phyloP scores from a whole-genome alignment of 2,888 invertebrate genomes.

The Cheiracanthium punctorium region DNA sequence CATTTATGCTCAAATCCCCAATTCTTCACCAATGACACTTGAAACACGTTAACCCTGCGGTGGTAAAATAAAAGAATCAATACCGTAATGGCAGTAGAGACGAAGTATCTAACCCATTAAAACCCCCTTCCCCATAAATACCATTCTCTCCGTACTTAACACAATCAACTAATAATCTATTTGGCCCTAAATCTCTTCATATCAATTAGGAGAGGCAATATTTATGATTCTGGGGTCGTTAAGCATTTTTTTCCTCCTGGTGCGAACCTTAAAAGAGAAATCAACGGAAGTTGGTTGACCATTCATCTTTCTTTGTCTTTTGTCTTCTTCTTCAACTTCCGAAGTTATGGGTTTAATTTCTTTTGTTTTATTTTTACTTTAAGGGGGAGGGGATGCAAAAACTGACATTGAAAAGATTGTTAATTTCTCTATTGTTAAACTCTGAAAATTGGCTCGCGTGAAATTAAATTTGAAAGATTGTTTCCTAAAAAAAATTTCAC shows the following conservation, averaged over 20 bases:
- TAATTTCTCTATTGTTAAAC: too few relatives aligned
- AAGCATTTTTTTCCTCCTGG: not conserved
- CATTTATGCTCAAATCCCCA: not conserved
- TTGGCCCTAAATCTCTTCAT: slow-evolving; percentile 36
- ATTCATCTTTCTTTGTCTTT: not conserved
- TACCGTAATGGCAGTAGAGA: not conserved
- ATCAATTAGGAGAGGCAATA: slow-evolving; percentile 19
- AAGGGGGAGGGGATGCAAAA: too few relatives aligned
- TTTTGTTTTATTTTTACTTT: too few relatives aligned
- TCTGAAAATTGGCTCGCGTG: too few relatives aligned
- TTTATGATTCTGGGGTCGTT: slow-evolving; percentile 1
- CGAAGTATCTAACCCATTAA: not conserved
- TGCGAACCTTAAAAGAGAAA: not conserved
- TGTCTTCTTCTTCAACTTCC: too few relatives aligned
- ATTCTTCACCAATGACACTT: slow-evolving; percentile 1
- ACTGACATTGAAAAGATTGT: too few relatives aligned
- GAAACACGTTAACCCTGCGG: not conserved
- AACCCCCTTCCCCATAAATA: slow-evolving; percentile 30
- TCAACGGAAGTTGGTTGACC: not conserved
- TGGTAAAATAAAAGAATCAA: not conserved
- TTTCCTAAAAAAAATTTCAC: too few relatives aligned
- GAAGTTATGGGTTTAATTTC: too few relatives aligned
- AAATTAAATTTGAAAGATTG: too few relatives aligned
- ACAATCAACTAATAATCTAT: slow-evolving; percentile 49
- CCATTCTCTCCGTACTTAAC: slow-evolving; percentile 29